Conservation (phyloP, 2,113 vertebrate genomes). For the Vulpes ferrilata region DNA sequence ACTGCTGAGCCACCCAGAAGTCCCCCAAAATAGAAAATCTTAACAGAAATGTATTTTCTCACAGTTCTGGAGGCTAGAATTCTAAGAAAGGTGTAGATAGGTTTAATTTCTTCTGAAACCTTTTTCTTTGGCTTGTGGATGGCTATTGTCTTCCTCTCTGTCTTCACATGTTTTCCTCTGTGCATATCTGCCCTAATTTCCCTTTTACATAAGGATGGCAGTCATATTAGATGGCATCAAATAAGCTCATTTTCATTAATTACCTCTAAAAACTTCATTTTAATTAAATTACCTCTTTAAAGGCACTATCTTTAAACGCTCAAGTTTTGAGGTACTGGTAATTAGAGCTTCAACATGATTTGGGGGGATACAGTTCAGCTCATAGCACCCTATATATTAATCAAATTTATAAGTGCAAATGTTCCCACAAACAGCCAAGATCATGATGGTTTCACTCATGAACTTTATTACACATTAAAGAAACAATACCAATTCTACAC, state of each 20-base stretch:
- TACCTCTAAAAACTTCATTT: not conserved
- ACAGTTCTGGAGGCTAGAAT: not conserved
- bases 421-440: not conserved
- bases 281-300: not conserved
- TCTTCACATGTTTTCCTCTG: not conserved
- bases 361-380: not conserved
- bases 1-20: too few species aligned
- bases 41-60: not conserved
- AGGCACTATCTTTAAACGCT: not conserved
- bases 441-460: not conserved
- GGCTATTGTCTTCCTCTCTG: not conserved
- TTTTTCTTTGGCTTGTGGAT: not conserved
- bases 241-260: not conserved
- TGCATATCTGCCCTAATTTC: not conserved
- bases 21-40: not conserved
- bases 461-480: not conserved
- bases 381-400: not conserved
- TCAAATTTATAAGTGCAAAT: not conserved
- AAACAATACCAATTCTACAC: not conserved
- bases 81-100: not conserved
- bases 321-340: not conserved
- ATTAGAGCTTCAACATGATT: not conserved
- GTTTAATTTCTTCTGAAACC: not conserved
- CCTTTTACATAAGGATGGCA: not conserved
- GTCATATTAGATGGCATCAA: not conserved